phyloP scores from a whole-genome alignment of 2,888 invertebrate genomes.

The Morpho achilles region DNA sequence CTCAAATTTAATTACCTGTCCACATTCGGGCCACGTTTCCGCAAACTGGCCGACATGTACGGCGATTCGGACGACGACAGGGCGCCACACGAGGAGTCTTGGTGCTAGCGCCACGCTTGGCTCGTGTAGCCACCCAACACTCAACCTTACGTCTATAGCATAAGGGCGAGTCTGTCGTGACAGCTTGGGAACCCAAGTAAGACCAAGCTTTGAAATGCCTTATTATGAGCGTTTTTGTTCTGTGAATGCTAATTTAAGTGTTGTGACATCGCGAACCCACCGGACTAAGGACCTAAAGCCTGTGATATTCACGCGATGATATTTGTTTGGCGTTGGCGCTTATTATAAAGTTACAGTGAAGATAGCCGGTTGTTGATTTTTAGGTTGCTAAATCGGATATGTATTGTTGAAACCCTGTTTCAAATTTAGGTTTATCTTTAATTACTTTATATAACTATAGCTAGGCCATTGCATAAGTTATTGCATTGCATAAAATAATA shows the following conservation, averaged over 20 bases:
- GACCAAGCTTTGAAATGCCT: slow-evolving; percentile 56
- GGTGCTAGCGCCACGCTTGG: slow-evolving; percentile 84
- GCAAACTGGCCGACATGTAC: slow-evolving; percentile 95
- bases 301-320: slow-evolving; percentile 43
- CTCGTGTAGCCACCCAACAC: slow-evolving; percentile 61
- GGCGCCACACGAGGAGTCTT: slow-evolving; percentile 88
- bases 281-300: slow-evolving; percentile 37
- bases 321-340: slow-evolving; percentile 15
- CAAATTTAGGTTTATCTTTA: no score
- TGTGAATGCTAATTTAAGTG: slow-evolving; percentile 29
- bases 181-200: slow-evolving; percentile 34
- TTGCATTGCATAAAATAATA: no score
- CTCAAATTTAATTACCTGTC: slow-evolving; percentile 96
- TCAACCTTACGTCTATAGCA: slow-evolving; percentile 37
- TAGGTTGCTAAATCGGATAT: slow-evolving; percentile 5
- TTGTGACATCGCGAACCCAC: slow-evolving; percentile 37
- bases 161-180: slow-evolving; percentile 33
- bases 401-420: background rate
- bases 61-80: slow-evolving; percentile 93
- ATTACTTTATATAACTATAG: no score
- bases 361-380: background rate
- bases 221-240: slow-evolving; percentile 42
- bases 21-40: slow-evolving; percentile 97
- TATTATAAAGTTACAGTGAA: slow-evolving; percentile 2
- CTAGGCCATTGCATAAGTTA: no score